Percentiles rank a stretch among this genome's conserved stretches.
These are phyloP conservation scores for Orthosia cruda DNA, from an alignment of 2,888 invertebrate species.

Conservation along the genomic window DNA sequence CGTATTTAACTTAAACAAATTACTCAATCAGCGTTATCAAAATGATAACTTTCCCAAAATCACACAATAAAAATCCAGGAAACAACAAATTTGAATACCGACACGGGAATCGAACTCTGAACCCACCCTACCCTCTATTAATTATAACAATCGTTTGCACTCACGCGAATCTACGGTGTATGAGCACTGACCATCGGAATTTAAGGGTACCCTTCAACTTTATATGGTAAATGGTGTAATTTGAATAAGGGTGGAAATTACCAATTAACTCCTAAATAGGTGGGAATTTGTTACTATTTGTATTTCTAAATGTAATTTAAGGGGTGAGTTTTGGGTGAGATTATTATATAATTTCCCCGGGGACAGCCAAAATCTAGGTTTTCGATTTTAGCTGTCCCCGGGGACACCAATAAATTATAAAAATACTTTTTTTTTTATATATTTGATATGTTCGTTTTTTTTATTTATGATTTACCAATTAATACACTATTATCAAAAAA, in stretches of 20 bases:
- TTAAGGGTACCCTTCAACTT: slow-evolving; percentile 70
- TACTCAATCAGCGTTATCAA: neutral
- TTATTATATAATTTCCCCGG: neutral
- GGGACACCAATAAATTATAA: neutral
- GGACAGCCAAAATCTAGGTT: too few relatives aligned
- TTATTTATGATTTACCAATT: too few relatives aligned
- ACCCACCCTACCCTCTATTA: slow-evolving; percentile 64
- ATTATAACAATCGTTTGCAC: slow-evolving; percentile 67
- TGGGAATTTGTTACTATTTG: slow-evolving; percentile 68
- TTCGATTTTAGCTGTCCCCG: neutral
- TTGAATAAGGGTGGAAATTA: slow-evolving; percentile 67
- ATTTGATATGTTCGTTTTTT: too few relatives aligned
- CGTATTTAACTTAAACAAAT: neutral
- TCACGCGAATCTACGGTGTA: slow-evolving; percentile 74
- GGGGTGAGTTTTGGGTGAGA: slow-evolving; percentile 15
- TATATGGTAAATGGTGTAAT: slow-evolving; percentile 57
- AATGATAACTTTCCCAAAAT: neutral
- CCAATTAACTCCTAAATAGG: slow-evolving; percentile 73
- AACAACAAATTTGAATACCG: slow-evolving; percentile 65
- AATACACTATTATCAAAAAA: too few relatives aligned
- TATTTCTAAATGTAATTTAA: slow-evolving; percentile 33
- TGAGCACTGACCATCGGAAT: slow-evolving; percentile 80
- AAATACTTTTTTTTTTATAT: too few relatives aligned
- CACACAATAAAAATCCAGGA: slow-evolving; percentile 58
- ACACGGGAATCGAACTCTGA: slow-evolving; percentile 65